phyloP scores from a whole-genome alignment of 2,888 invertebrate genomes.

The Drosophila mettleri region DNA sequence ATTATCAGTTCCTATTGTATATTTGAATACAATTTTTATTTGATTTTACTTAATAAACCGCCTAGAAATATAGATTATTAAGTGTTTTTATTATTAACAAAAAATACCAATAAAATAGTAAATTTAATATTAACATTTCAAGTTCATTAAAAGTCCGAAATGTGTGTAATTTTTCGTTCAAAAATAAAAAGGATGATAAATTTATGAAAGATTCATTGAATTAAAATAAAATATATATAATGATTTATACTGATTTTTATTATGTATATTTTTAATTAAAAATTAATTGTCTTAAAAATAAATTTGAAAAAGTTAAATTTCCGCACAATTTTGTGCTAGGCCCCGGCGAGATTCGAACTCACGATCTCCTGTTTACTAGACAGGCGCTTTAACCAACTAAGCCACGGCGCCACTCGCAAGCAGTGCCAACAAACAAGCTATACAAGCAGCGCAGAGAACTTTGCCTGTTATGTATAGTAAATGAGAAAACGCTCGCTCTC shows the following conservation, averaged over 20 bases:
- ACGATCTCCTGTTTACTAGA: constrained; percentile 85
- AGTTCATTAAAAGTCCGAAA: constrained; percentile 1
- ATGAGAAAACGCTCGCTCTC: constrained; percentile 7
- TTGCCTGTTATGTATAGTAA: not conserved
- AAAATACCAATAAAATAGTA: not conserved
- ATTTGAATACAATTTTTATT: constrained; percentile 1
- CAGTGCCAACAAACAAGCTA: constrained; percentile 25
- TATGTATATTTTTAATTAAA: not conserved
- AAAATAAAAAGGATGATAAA: not conserved
- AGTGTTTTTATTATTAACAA: not conserved
- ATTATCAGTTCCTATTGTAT: constrained; percentile 7
- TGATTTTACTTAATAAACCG: not conserved
- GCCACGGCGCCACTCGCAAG: constrained; percentile 83
- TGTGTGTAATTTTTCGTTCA: not conserved
- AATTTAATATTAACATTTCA: not conserved
- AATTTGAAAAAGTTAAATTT: not conserved
- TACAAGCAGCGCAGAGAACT: constrained; percentile 19
- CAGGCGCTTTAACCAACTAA: constrained; percentile 85
- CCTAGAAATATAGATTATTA: not conserved
- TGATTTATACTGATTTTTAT: not conserved
- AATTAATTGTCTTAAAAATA: not conserved
- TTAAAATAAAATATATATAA: not conserved
- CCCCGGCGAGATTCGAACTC: constrained; percentile 85
- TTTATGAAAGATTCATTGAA: too few species aligned
- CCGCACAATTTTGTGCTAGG: constrained; percentile 60